Base-by-base conservation (phyloP, 2,797 vertebrate genomes). In the Eulemur rubriventer region DNA sequence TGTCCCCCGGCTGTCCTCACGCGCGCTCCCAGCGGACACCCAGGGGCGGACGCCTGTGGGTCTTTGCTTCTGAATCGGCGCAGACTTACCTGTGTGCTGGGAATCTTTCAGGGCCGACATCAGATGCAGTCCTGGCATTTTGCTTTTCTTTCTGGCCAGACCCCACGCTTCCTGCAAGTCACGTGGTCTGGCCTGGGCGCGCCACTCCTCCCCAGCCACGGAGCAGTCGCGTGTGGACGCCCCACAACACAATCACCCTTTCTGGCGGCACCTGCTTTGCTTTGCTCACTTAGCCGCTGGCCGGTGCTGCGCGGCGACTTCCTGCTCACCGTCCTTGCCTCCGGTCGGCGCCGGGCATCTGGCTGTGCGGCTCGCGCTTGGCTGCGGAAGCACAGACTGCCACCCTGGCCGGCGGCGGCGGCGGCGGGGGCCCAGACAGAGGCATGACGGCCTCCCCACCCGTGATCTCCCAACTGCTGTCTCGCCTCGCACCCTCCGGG, bases 181-280 rank as follows among this genome's bases (percentile, higher is more conserved):
- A 4, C 2, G 0, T 0, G 63, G 28, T 73, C 33, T 38, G 63
- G 84, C 84, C 38, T 20, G 75, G 18, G 80, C 79, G n/a, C 67
- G 41, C 13, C 7, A 9, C 33, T 33, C 46, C 63, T 92, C 67
- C 9, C 57, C 50, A 70, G 70, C 85, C 57, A n/a, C n/a, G 9
- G 4, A 13, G 28, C 16, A 16, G 4, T 28, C 59, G 28, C 5
- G 4, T 43, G 20, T 35, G 81, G 91, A 57, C 18, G 67, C 16
- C 24, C 22, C 12, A 3, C 8, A 1, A 0, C 10, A 28, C 2
- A 24, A 24, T 18, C 26, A 8, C 61, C 33, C 43, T 41, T 33
- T n/a, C 59, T 3, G 10, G 0, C 3, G 48, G 80, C 43, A 57
- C 22, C 10, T 4, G 18, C 7, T 48, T 22, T 26, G 8, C n/a